Evolutionary conservation across 37 sponge, comb jelly and placozoan genomes (phyloP).

Genomic region (Chondrilla cf. caribensis): DNA sequence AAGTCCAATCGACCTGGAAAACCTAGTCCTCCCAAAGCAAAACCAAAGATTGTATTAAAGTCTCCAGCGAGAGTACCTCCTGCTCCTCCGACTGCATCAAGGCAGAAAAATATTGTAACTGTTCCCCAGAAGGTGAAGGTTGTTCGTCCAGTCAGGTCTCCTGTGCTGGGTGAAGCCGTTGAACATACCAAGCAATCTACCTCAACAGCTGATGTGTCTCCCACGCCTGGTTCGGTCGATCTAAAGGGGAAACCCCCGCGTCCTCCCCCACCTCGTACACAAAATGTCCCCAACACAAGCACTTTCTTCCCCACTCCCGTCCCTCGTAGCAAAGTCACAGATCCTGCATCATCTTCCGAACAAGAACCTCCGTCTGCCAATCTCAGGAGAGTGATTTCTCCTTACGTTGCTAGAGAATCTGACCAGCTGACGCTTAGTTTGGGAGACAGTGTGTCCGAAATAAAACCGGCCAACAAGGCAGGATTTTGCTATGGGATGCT

Average conservation of each 20-base stretch:
- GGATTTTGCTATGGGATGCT: slow-evolving; percentile 63
- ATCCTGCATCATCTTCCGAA: background rate
- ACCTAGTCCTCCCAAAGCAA: background rate
- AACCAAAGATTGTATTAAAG: background rate
- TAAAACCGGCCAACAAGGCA: slow-evolving; percentile 29
- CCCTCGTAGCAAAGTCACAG: background rate
- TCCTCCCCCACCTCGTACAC: background rate
- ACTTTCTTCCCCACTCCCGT: slow-evolving; percentile 13
- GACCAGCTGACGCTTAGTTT: slow-evolving; percentile 41
- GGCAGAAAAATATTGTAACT: too few species aligned
- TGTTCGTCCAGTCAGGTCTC: too few species aligned
- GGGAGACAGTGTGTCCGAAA: slow-evolving; percentile 54
- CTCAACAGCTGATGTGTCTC: too few species aligned
- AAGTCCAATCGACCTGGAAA: background rate
- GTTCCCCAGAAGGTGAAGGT: too few species aligned
- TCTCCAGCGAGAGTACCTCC: too few species aligned
- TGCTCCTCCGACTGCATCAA: too few species aligned
- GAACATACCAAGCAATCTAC: too few species aligned
- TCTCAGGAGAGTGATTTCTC: slow-evolving; percentile 42
- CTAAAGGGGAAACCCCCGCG: slow-evolving; percentile 39
- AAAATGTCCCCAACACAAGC: slow-evolving; percentile 16
- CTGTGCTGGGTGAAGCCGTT: too few species aligned
- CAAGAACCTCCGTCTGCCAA: slow-evolving; percentile 14
- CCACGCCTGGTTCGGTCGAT: background rate
- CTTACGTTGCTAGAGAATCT: slow-evolving; percentile 22